Conservation (phyloP, 2,888 invertebrate species). For the Drosophila greeni region DNA sequence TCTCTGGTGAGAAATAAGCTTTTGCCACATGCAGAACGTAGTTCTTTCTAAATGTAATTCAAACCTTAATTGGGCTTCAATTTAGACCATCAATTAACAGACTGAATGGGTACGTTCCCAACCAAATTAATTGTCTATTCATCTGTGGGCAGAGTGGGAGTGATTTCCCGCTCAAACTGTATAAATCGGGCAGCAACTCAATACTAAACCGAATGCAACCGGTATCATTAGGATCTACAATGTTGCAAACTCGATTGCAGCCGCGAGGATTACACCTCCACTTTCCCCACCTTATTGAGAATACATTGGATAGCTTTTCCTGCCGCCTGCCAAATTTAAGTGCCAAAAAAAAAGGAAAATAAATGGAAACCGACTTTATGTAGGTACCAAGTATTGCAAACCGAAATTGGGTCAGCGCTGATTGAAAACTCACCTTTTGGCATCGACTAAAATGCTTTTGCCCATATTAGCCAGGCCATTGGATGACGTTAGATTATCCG, state of each 20-base stretch:
- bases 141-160: conserved; percentile 15
- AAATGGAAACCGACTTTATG: conserved; percentile 3
- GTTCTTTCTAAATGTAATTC: background rate
- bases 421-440: conserved; percentile 71
- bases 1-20: too few relatives aligned
- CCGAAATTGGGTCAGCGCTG: conserved; percentile 41
- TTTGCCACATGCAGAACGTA: background rate
- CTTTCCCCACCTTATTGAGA: conserved; percentile 35
- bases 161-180: conserved; percentile 14
- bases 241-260: conserved; percentile 16
- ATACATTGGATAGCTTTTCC: background rate
- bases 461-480: conserved; percentile 65
- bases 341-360: conserved; percentile 3
- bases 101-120: background rate
- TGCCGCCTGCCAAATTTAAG: background rate
- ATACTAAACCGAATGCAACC: conserved; percentile 28
- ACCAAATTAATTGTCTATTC: conserved; percentile 4
- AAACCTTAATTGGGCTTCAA: background rate
- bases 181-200: conserved; percentile 22
- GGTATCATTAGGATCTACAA: conserved; percentile 24
- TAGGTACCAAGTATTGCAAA: conserved; percentile 11
- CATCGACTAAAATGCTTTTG: conserved; percentile 75
- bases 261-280: conserved; percentile 19
- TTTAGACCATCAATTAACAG: background rate
- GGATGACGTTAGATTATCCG: conserved; percentile 66